These are phyloP conservation scores for Neoascia interrupta DNA, from an alignment of 2,888 invertebrate genomes.

Conservation along the genomic window DNA sequence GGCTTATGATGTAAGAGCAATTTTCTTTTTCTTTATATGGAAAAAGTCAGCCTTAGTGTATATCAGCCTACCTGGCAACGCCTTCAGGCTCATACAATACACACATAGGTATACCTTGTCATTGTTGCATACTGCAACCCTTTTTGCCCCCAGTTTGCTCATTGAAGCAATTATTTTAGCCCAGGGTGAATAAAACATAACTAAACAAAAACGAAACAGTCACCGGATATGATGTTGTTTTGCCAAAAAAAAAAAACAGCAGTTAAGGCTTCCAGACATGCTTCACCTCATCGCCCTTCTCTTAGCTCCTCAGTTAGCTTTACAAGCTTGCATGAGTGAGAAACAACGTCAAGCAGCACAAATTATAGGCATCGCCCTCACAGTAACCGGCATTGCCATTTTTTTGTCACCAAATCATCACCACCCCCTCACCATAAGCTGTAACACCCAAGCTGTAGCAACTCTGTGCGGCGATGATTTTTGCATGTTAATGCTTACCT, in stretches of 20 bases:
- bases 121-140: conserved; percentile 46
- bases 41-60: neutral
- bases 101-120: too few relatives aligned
- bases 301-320: too few relatives aligned
- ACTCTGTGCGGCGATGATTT: conserved; percentile 2
- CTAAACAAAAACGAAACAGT: conserved; percentile 10
- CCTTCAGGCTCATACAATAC: neutral
- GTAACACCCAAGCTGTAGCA: neutral
- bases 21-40: too few relatives aligned
- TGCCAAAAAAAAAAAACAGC: conserved; percentile 26
- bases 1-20: too few relatives aligned
- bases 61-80: conserved; percentile 21
- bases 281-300: conserved; percentile 11
- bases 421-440: conserved; percentile 1
- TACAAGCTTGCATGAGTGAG: too few relatives aligned
- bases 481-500: conserved; percentile 45
- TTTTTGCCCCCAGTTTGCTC: conserved; percentile 46
- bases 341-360: conserved; percentile 48
- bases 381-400: conserved; percentile 56
- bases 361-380: conserved; percentile 50
- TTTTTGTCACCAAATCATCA: conserved; percentile 40
- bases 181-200: conserved; percentile 22
- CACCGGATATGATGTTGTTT: conserved; percentile 60
- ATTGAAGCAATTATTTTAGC: conserved; percentile 54
- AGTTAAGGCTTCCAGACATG: conserved; percentile 9